A percentile compares a stretch with the other conserved stretches of the same genome.
Evolutionary conservation across 2,113 vertebrate species (phyloP).

Genomic region (Peucedramus taeniatus): DNA sequence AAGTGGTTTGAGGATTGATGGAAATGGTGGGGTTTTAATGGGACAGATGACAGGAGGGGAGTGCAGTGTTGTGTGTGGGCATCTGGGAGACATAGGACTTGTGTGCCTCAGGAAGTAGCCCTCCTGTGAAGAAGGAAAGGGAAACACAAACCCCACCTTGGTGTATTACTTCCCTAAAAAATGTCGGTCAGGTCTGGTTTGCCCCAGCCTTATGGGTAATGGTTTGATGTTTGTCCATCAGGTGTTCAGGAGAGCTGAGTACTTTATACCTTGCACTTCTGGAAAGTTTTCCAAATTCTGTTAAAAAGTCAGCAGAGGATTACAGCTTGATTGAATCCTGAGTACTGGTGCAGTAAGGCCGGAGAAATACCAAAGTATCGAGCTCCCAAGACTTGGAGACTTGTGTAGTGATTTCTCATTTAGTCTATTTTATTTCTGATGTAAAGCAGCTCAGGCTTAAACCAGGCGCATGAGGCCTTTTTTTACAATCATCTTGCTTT

Average conservation of each 20-base stretch:
- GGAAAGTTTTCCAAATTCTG: not conserved
- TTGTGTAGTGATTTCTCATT: not conserved
- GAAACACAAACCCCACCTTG: not conserved
- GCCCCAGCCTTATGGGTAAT: not conserved
- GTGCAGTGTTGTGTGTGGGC: not conserved
- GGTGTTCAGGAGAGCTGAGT: not conserved
- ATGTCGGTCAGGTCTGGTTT: not conserved
- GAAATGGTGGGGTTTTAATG: not conserved
- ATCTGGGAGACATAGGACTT: not conserved
- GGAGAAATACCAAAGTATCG: not conserved
- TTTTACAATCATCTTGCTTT: conserved; percentile 42
- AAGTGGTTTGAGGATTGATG: not conserved
- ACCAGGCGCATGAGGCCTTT: not conserved
- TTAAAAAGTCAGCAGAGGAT: not conserved
- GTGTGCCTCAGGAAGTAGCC: not conserved
- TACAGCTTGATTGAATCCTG: not conserved
- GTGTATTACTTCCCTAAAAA: not conserved
- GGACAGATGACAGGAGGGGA: not conserved
- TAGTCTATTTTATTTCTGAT: not conserved
- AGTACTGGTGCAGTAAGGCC: not conserved
- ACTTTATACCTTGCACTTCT: not conserved
- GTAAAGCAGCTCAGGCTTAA: not conserved
- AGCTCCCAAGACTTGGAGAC: not conserved
- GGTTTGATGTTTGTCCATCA: not conserved
- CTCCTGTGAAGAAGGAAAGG: not conserved